A percentile compares a stretch with the other conserved stretches of the same genome.
These are phyloP conservation scores for Tipula helvola DNA, from an alignment of 2,888 invertebrate species.

Conservation along the genomic window DNA sequence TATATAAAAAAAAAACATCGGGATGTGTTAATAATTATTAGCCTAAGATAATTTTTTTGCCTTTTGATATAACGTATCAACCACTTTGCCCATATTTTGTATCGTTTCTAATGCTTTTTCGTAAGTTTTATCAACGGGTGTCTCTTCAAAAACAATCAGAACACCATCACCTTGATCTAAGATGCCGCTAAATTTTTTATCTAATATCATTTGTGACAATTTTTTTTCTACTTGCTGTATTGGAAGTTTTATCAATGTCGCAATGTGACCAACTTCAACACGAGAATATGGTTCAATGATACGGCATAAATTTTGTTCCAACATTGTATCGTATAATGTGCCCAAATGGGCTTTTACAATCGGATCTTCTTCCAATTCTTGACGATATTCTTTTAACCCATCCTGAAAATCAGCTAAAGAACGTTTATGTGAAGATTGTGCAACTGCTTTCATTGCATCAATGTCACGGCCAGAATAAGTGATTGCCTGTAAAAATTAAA, in stretches of 20 bases:
- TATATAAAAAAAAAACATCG: background rate
- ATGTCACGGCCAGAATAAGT: constrained; percentile 93
- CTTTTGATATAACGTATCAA: constrained; percentile 97
- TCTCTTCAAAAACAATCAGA: constrained; percentile 93
- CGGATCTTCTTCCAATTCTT: constrained; percentile 87
- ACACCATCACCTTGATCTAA: constrained; percentile 98
- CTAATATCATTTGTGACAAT: constrained; percentile 98
- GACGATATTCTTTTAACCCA: constrained; percentile 73
- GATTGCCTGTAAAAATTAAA: constrained; percentile 47
- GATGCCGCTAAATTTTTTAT: constrained; percentile 94
- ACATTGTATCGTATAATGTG: constrained; percentile 93
- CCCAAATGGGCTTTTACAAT: constrained; percentile 95
- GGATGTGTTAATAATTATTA: background rate
- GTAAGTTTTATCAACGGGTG: constrained; percentile 90
- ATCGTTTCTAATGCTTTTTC: constrained; percentile 95
- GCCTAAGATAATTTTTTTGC: constrained; percentile 91
- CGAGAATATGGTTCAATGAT: constrained; percentile 98
- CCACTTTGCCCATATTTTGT: constrained; percentile 98
- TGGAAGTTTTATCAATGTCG: constrained; percentile 79
- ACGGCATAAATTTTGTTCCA: constrained; percentile 97
- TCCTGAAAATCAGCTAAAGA: constrained; percentile 94
- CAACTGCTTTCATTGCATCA: constrained; percentile 96
- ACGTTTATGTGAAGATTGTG: constrained; percentile 89
- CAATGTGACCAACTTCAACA: constrained; percentile 83
- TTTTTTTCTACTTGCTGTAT: constrained; percentile 94